phyloP scores from a whole-genome alignment of 2,113 vertebrate genomes.

The Tychaedon coryphoeus region DNA sequence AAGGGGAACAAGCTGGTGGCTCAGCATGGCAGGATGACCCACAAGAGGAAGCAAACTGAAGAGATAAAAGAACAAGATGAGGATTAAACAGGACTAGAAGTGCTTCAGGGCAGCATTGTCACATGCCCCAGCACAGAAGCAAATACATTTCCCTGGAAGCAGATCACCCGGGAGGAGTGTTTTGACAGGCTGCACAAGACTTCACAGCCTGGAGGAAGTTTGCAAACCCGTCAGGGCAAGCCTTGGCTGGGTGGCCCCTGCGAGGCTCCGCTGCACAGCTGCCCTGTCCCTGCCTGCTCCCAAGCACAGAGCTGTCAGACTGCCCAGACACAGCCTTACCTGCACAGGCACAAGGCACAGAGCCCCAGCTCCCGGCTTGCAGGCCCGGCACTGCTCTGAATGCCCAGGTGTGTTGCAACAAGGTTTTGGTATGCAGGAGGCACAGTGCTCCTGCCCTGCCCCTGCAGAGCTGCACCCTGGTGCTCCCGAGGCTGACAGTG shows the following conservation, averaged over 20 bases:
- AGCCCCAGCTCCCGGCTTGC: neutral
- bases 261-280: neutral
- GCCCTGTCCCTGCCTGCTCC: neutral
- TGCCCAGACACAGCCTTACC: neutral
- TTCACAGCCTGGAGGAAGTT: neutral
- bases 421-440: neutral
- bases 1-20: neutral
- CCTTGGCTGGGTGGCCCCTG: neutral
- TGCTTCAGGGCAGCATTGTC: neutral
- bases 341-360: neutral
- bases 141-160: neutral
- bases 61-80: neutral
- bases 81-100: neutral
- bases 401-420: neutral
- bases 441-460: neutral
- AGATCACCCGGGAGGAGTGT: neutral
- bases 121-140: neutral
- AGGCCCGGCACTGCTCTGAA: neutral
- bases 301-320: rapidly evolving
- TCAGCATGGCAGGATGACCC: neutral
- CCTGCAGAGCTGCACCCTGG: neutral
- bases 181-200: neutral
- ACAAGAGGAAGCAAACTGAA: neutral
- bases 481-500: neutral
- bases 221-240: neutral